phyloP scores from a whole-genome alignment of 2,113 vertebrate species.

The Syrmaticus mikado region DNA sequence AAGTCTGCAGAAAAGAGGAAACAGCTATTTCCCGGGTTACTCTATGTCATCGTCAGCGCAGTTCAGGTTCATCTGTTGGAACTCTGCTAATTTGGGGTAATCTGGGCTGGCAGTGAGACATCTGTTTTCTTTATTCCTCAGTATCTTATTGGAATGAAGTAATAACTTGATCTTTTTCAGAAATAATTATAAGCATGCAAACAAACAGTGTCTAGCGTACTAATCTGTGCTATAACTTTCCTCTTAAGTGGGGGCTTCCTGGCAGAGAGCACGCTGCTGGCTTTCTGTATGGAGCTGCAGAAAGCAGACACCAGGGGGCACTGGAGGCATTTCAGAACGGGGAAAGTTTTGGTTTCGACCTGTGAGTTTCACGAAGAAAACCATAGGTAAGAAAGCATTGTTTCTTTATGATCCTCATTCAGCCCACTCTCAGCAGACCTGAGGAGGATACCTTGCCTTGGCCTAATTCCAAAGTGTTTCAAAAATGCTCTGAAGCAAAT shows the following conservation, averaged over 20 bases:
- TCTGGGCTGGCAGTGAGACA: neutral
- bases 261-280: neutral
- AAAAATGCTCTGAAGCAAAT: neutral
- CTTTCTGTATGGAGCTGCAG: neutral
- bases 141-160: neutral
- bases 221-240: fast-evolving
- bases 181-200: neutral
- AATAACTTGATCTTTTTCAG: neutral
- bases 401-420: neutral
- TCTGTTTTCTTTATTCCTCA: neutral
- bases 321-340: neutral
- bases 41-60: neutral
- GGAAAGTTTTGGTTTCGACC: fast-evolving
- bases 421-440: neutral
- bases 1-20: neutral
- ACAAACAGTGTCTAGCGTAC: neutral
- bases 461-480: neutral
- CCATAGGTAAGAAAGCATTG: neutral
- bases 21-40: neutral
- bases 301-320: constrained; percentile 22
- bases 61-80: neutral
- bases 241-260: fast-evolving
- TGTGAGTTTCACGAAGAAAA: neutral
- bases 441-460: neutral
- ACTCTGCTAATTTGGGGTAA: neutral